A percentile compares a stretch with the other conserved stretches of the same genome.
phyloP scores from a whole-genome alignment of 1,140 invertebrate genomes.

The Heterodera carotae region DNA sequence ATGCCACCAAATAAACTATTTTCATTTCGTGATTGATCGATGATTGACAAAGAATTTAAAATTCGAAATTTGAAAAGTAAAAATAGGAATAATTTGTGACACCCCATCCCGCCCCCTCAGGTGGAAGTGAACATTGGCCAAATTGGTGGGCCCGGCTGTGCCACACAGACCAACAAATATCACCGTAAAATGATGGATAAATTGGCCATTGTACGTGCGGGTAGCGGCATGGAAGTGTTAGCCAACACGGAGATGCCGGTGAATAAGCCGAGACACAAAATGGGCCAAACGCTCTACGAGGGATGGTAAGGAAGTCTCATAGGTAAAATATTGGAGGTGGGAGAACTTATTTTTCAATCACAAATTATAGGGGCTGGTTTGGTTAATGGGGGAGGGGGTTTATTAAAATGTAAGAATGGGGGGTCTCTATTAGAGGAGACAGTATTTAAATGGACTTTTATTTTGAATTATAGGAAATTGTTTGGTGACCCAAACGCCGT shows the following conservation, averaged over 20 bases:
- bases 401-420: too few relatives aligned
- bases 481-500: slow-evolving; percentile 71
- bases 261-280: slow-evolving; percentile 50
- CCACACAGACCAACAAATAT: slow-evolving; percentile 70
- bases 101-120: slow-evolving; percentile 68
- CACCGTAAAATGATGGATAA: slow-evolving; percentile 30
- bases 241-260: slow-evolving; percentile 35
- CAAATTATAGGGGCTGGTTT: too few relatives aligned
- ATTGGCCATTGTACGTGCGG: slow-evolving; percentile 27
- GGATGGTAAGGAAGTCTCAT: slow-evolving; percentile 46
- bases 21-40: slow-evolving; percentile 69
- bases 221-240: slow-evolving; percentile 1
- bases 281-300: slow-evolving; percentile 48
- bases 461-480: slow-evolving; percentile 24
- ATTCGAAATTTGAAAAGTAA: not conserved
- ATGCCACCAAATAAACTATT: slow-evolving; percentile 2
- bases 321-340: not conserved
- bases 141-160: slow-evolving; percentile 85
- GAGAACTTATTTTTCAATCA: too few relatives aligned
- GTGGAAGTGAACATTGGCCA: slow-evolving; percentile 95
- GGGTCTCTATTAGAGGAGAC: too few relatives aligned
- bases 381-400: too few relatives aligned
- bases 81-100: too few relatives aligned
- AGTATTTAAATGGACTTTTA: not conserved
- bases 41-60: slow-evolving; percentile 33